phyloP scores from a whole-genome alignment of 1,140 invertebrate genomes.

The Akabosia matsudoensis region DNA sequence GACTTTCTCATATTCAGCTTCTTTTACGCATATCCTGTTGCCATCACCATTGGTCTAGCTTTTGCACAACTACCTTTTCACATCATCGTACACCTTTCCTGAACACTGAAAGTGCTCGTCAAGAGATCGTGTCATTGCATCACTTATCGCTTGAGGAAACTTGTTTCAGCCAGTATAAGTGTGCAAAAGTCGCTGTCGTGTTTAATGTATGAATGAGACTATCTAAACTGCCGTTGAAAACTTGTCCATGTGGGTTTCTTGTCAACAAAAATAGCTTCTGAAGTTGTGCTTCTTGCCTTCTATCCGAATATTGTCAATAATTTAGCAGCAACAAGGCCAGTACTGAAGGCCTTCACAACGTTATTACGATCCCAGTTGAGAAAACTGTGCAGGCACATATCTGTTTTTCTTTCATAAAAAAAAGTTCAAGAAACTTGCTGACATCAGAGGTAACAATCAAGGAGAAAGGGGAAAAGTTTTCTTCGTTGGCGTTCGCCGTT shows the following conservation, averaged over 20 bases:
- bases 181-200: not conserved
- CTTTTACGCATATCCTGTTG: too few species aligned
- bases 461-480: not conserved
- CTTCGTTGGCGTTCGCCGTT: not conserved
- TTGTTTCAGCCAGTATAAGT: not conserved
- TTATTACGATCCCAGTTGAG: too few species aligned
- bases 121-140: constrained; percentile 12
- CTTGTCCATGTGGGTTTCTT: too few species aligned
- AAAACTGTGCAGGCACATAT: too few species aligned
- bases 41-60: too few species aligned
- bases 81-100: not conserved
- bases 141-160: constrained; percentile 1
- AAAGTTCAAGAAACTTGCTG: too few species aligned
- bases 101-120: not conserved
- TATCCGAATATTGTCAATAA: too few species aligned
- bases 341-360: too few species aligned
- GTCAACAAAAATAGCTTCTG: too few species aligned
- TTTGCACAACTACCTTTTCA: not conserved
- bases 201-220: constrained; percentile 20
- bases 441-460: not conserved
- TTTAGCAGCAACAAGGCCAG: too few species aligned
- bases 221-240: not conserved
- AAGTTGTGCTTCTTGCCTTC: too few species aligned
- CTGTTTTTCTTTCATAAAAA: too few species aligned
- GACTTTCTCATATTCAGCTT: not conserved